Conservation (phyloP, 2,113 vertebrate species). For the Dasypus novemcinctus region DNA sequence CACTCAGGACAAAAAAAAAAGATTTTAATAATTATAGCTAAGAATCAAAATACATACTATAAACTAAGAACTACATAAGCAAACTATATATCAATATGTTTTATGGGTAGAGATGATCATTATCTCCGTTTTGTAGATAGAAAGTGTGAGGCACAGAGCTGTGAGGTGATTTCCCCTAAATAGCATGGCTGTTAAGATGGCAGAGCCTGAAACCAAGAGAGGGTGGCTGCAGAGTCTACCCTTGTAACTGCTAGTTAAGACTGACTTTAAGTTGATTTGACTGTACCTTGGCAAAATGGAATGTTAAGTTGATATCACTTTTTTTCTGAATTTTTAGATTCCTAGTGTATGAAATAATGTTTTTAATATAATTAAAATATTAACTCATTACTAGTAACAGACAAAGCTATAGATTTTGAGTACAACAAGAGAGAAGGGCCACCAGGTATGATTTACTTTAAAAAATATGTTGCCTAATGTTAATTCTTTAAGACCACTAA, state of each 20-base stretch:
- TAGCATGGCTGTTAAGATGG: background rate
- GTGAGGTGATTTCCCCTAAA: background rate
- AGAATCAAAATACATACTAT: background rate
- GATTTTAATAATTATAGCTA: background rate
- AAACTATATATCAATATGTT: background rate
- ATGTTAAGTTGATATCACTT: background rate
- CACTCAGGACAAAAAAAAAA: background rate
- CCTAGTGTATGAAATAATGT: background rate
- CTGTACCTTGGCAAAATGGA: background rate
- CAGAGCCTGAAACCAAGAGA: background rate
- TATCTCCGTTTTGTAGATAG: background rate
- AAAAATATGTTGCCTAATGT: background rate
- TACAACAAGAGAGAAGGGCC: background rate
- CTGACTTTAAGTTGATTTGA: background rate
- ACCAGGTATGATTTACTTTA: background rate
- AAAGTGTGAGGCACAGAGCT: background rate
- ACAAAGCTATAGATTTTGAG: background rate
- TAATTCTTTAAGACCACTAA: background rate
- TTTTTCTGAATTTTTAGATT: background rate
- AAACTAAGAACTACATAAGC: background rate
- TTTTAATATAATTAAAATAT: background rate
- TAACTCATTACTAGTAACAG: background rate
- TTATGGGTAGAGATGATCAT: background rate
- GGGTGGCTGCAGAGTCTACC: background rate
- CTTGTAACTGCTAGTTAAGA: fast-evolving